Conservation (phyloP, 2,113 vertebrate species). For the Tachysurus fulvidraco region DNA sequence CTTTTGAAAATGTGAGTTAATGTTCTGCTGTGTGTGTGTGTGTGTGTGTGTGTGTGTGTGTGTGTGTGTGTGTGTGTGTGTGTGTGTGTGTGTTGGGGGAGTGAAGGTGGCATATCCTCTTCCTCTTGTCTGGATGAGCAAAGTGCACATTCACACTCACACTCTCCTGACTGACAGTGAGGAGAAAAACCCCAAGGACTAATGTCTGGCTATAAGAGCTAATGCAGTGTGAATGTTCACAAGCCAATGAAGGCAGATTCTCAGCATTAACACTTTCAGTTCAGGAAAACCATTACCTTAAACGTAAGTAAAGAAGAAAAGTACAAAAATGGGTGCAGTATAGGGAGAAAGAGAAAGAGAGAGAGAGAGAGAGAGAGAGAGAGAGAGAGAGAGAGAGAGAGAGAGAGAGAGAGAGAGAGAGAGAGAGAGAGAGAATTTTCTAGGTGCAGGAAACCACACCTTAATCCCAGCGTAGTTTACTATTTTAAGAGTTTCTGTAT, state of each 20-base stretch:
- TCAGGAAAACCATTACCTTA: background rate
- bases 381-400: too few relatives aligned
- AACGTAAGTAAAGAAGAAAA: background rate
- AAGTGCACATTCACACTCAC: background rate
- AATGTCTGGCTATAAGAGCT: background rate
- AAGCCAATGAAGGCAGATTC: background rate
- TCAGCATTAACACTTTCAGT: conserved; percentile 13
- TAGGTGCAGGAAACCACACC: background rate
- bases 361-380: background rate
- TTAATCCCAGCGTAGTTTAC: background rate
- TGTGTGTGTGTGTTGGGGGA: background rate
- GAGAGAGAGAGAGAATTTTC: background rate
- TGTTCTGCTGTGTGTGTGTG: background rate
- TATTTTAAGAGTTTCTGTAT: background rate
- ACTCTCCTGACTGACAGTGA: background rate
- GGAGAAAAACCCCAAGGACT: background rate
- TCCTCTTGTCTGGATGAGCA: background rate
- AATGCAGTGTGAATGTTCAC: background rate
- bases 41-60: conserved; percentile 18
- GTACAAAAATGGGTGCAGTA: background rate
- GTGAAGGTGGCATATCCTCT: background rate
- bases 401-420: background rate
- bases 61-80: conserved; percentile 5
- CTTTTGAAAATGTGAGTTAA: background rate
- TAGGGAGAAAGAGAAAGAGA: conserved; percentile 16